Percentiles rank a stretch among this genome's conserved stretches.
Evolutionary conservation across 1,140 invertebrate genomes (phyloP).

Genomic region (Drosophila sp.): DNA sequence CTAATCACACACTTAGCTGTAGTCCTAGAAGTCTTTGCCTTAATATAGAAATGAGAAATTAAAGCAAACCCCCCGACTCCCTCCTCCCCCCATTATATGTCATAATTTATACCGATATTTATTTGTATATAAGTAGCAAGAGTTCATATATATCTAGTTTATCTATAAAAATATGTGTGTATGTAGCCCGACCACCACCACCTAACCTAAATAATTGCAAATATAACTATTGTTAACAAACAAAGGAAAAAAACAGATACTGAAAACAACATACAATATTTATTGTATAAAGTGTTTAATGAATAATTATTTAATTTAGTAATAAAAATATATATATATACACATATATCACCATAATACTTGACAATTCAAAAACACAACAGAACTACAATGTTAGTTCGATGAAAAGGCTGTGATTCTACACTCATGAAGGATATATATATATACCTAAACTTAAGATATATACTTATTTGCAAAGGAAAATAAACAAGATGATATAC

Average conservation of each 20-base stretch:
- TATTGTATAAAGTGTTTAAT: slow-evolving; percentile 19
- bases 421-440: slow-evolving; percentile 75
- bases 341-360: slow-evolving; percentile 65
- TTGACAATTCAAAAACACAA: slow-evolving; percentile 75
- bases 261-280: slow-evolving; percentile 41
- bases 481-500: slow-evolving; percentile 19
- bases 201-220: slow-evolving; percentile 51
- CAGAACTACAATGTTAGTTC: slow-evolving; percentile 59
- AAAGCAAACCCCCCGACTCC: slow-evolving; percentile 12
- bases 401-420: slow-evolving; percentile 79
- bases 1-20: slow-evolving; percentile 33
- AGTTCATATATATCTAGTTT: slow-evolving; percentile 7
- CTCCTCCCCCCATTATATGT: slow-evolving; percentile 15
- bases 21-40: slow-evolving; percentile 46
- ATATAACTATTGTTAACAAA: slow-evolving; percentile 14
- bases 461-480: slow-evolving; percentile 30
- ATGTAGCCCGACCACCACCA: slow-evolving; percentile 41
- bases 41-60: slow-evolving; percentile 36
- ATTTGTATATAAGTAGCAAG: slow-evolving; percentile 64
- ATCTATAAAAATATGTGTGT: slow-evolving; percentile 21
- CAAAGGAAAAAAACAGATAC: slow-evolving; percentile 49
- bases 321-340: slow-evolving; percentile 21
- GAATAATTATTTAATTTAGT: slow-evolving; percentile 50
- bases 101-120: slow-evolving; percentile 59
- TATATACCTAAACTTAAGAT: slow-evolving; percentile 23